Evolutionary conservation across 2,113 vertebrate species (phyloP), one percentile per base, ranked within the genome.

Genomic region (Leptosomus discolor): DNA sequence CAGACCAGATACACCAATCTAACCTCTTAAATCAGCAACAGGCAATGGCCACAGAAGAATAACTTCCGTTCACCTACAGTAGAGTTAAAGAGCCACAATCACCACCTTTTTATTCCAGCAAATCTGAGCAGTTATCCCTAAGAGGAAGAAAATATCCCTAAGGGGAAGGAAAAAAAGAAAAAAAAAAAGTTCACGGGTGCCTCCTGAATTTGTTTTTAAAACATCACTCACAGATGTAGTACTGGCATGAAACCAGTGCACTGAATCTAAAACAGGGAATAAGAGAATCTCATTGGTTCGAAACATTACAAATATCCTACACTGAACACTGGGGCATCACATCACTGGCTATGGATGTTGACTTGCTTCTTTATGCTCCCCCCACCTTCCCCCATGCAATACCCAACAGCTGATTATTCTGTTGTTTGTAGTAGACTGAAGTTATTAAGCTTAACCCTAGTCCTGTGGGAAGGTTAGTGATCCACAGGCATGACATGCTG

Each of bases 381-480:
- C 93, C 70, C 41, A 87, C 84, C 85, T 75, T 89, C 71, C 79
- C 85, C 82, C 54, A 34, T 15, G 45, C 67, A 88, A 78, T 53
- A 95, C 32, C 83, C 67, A 92, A 73, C 77, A 91, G 92, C 96
- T 83, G 91, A 97, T 97, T 93, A 92, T 90, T 77, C 81, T 88
- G 94, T 92, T 95, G 96, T 97, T 97, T 97, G 94, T 68, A 94
- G 92, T 85, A 96, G 97, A 95, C 92, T 97, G 94, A 87, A 94
- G 93, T 97, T 97, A 98, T 98, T 97, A 98, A 98, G 92, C 95
- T 97, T 97, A 97, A 97, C 97, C 96, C 85, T 54, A 74, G 94
- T 97, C 97, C 92, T 91, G 76, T 75, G 94, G 96, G 97, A 97
- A 97, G 97, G 97, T 94, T 97, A 97, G 91, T 84, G 96, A 97